These are phyloP conservation scores for Drosophila formosana DNA, from an alignment of 2,888 invertebrate genomes.

Conservation along the genomic window DNA sequence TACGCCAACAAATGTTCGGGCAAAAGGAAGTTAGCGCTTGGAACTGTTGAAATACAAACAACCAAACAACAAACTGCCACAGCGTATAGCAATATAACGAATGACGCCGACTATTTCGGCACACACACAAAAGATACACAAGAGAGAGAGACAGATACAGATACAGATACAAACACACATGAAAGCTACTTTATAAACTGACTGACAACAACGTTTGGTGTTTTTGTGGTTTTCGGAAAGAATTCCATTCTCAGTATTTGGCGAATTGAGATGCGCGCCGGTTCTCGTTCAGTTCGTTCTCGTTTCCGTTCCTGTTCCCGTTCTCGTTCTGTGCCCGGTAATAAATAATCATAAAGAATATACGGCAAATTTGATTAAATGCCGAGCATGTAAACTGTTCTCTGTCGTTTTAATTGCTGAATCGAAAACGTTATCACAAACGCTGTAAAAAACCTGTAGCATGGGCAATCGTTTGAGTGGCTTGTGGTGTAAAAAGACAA, in stretches of 20 bases:
- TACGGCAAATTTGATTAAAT: conserved; percentile 17
- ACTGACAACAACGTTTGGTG: conserved; percentile 61
- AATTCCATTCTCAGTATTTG: conserved; percentile 83
- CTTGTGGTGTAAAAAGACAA: conserved; percentile 84
- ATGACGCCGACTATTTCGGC: conserved; percentile 53
- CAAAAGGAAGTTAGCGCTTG: conserved; percentile 57
- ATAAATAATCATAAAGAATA: neutral
- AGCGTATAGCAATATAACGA: conserved; percentile 29
- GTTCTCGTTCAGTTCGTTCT: conserved; percentile 38
- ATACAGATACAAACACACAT: conserved; percentile 22
- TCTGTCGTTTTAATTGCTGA: neutral
- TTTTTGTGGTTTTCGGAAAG: conserved; percentile 74
- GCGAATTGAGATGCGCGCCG: conserved; percentile 82
- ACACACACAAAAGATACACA: conserved; percentile 32
- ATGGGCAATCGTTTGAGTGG: conserved; percentile 85
- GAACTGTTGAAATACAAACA: conserved; percentile 53
- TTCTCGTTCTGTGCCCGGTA: neutral
- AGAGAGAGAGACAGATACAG: conserved; percentile 25
- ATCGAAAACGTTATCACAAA: conserved; percentile 28
- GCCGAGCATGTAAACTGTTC: conserved; percentile 24
- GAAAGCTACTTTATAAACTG: conserved; percentile 64
- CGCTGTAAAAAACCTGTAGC: conserved; percentile 65
- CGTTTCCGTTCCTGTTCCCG: neutral
- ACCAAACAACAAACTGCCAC: conserved; percentile 33
- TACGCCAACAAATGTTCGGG: conserved; percentile 54